These are phyloP conservation scores for Diceros bicornis DNA, from an alignment of 2,797 vertebrate genomes.

Conservation along the genomic window DNA sequence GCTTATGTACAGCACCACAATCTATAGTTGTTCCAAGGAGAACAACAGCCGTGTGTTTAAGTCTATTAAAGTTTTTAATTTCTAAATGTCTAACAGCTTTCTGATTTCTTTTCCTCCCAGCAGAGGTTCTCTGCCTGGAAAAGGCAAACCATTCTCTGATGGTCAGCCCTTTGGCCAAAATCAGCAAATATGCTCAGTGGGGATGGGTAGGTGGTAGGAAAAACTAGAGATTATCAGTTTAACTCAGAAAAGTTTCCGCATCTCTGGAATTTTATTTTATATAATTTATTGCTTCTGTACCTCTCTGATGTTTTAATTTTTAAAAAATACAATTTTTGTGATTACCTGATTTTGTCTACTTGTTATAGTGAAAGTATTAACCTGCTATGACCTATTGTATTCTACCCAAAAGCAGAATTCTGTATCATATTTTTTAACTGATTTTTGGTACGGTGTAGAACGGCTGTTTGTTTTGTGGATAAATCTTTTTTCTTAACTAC, in stretches of 20 bases:
- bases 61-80: not conserved
- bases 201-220: not conserved
- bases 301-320: not conserved
- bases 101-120: not conserved
- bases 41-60: not conserved
- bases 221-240: not conserved
- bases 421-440: not conserved
- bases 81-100: not conserved
- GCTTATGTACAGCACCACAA: not conserved
- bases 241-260: not conserved
- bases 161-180: not conserved
- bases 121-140: not conserved
- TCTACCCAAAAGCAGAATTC: not conserved
- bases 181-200: not conserved
- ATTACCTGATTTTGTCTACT: not conserved
- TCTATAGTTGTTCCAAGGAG: not conserved
- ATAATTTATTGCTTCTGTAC: not conserved
- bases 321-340: not conserved
- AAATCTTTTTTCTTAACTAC: not conserved
- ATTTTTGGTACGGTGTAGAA: not conserved
- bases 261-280: not conserved
- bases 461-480: not conserved
- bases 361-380: not conserved
- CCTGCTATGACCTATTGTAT: not conserved
- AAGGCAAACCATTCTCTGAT: not conserved